Evolutionary conservation across 1,140 invertebrate species (phyloP), one percentile per base, ranked within the genome.

Genomic region (Meteorus sp.): DNA sequence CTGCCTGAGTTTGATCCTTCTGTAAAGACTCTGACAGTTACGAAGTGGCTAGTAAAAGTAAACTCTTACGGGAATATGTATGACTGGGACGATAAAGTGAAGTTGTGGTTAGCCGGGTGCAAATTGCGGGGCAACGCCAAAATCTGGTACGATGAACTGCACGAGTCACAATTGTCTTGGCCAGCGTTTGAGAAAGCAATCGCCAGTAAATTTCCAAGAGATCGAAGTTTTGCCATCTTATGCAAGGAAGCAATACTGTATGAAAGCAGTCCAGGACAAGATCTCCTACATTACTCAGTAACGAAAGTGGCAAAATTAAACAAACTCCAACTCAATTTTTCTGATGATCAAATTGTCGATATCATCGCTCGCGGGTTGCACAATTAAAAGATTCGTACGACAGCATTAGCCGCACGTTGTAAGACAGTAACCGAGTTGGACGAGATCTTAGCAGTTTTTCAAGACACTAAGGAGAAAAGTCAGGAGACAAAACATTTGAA

Each of bases 221-320:
- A 50, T 1, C 3, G 22, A 22, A 31, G 37, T 51, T 51, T 27
- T 25, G 56, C 31, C 2, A 22, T 23, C 7, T 23, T 58, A 22
- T 27, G 50, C 17, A 41, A 39, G 6, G 7, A 27, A 61, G 27
- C 27, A 6, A 48, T 57, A 13, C 7, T 15, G 0, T 39, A 23
- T 3, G 61, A 53, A 1, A 54, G 0, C 0, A 62, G 59, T 15
- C 31, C 61, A 0, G 67, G 66, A 20, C 61, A 73, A 27, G 52
- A 73, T 0, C 50, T 68, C 2, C 39, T 23, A 25, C 1, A 22
- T 1, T 60, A 60, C 33, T 55, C 37, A 15, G 55, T 45, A 19
- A 5, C 13, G 20, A 60, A 60, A 35, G 11, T 60, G 7, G 43
- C 25, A n/a, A 45, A 33, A 55, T 29, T 60, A 8, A 56, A 45